Conservation (phyloP, 2,888 invertebrate species). For the Oegoconia quadripuncta region DNA sequence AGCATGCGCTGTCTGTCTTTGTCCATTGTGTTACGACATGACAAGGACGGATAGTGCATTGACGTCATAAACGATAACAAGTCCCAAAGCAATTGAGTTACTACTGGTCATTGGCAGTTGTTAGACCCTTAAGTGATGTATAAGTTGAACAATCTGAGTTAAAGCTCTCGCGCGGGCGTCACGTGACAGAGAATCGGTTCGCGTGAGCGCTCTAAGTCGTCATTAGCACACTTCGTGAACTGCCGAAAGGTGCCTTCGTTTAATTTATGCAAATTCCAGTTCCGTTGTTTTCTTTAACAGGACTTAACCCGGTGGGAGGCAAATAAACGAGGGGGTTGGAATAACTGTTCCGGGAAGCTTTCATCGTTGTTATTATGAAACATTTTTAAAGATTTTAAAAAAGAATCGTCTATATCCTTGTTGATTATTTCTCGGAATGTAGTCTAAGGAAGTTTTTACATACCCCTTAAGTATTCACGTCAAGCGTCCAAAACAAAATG, state of each 20-base stretch:
- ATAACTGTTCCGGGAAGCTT: not conserved
- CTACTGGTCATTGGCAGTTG: too few relatives aligned
- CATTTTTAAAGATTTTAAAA: too few relatives aligned
- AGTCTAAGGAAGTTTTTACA: too few relatives aligned
- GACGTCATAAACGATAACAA: too few relatives aligned
- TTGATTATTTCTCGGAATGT: too few relatives aligned
- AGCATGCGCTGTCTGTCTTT: too few relatives aligned
- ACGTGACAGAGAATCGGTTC: constrained; percentile 48
- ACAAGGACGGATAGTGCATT: too few relatives aligned
- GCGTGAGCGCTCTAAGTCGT: constrained; percentile 54
- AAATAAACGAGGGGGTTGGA: not conserved
- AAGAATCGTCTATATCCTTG: too few relatives aligned
- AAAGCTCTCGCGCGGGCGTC: constrained; percentile 25
- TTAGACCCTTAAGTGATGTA: constrained; percentile 8
- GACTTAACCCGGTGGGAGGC: constrained; percentile 33
- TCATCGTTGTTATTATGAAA: not conserved
- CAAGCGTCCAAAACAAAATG: too few relatives aligned
- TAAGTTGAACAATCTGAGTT: constrained; percentile 14
- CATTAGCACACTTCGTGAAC: constrained; percentile 61
- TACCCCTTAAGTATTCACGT: too few relatives aligned
- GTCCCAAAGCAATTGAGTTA: too few relatives aligned
- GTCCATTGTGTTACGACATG: too few relatives aligned
- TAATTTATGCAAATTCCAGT: constrained; percentile 72
- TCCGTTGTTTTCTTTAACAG: constrained; percentile 64
- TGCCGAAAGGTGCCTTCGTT: constrained; percentile 54